A percentile compares a stretch with the other conserved stretches of the same genome.
Evolutionary conservation across 2,797 vertebrate species (phyloP).

Genomic region (Lutjanus argentimaculatus): DNA sequence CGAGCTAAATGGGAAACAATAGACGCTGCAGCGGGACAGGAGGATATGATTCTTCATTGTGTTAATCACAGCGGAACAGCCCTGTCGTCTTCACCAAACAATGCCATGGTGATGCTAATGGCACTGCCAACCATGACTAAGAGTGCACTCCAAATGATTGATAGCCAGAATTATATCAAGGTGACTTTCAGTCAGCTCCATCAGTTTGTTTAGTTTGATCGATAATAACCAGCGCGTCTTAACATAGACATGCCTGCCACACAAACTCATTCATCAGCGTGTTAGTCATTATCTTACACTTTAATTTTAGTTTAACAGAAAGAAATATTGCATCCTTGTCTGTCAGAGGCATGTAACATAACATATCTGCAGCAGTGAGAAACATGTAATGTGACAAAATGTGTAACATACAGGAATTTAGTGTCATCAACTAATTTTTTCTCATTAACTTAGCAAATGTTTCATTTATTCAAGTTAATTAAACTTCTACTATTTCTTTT

Average conservation of each 20-base stretch:
- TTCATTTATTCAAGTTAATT: too few species aligned
- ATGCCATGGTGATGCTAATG: conserved; percentile 86
- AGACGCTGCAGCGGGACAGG: conserved; percentile 67
- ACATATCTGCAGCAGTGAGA: neutral
- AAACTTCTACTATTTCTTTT: too few species aligned
- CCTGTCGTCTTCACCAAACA: conserved; percentile 82
- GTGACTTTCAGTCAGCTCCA: conserved; percentile 87
- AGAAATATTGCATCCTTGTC: conserved; percentile 51
- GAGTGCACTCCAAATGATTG: conserved; percentile 84
- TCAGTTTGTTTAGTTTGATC: conserved; percentile 87
- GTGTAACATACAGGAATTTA: too few species aligned
- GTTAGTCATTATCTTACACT: conserved; percentile 65
- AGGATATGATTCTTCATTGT: conserved; percentile 82
- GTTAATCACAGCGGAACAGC: conserved; percentile 83
- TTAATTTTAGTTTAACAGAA: conserved; percentile 56
- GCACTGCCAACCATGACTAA: conserved; percentile 85
- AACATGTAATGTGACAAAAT: neutral
- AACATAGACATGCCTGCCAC: conserved; percentile 72
- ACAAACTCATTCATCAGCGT: conserved; percentile 79
- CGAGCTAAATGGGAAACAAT: conserved; percentile 79
- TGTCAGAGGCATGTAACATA: conserved; percentile 12
- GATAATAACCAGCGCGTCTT: conserved; percentile 85
- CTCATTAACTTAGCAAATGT: too few species aligned
- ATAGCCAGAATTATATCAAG: conserved; percentile 88
- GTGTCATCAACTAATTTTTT: too few species aligned